Conservation (phyloP, 1,140 invertebrate species). For the Papilio machaon region DNA sequence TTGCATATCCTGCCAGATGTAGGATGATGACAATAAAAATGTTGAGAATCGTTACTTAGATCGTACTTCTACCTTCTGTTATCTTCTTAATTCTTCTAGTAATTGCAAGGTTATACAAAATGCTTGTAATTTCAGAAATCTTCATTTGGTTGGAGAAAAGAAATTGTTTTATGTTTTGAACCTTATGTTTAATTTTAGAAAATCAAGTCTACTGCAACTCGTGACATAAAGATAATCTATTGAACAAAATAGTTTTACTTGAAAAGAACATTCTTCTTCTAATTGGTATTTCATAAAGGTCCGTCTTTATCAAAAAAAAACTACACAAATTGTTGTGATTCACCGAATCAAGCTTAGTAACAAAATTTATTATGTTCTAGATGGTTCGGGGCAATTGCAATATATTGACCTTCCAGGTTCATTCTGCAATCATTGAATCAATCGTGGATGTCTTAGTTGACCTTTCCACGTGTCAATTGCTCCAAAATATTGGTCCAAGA, state of each 20-base stretch:
- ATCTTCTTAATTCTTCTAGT: too few relatives aligned
- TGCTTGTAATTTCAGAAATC: too few relatives aligned
- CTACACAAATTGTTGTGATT: not conserved
- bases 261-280: too few relatives aligned
- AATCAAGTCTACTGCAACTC: too few relatives aligned
- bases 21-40: not conserved
- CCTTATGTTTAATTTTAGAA: too few relatives aligned
- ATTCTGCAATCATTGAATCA: constrained; percentile 45
- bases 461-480: constrained; percentile 50
- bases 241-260: too few relatives aligned
- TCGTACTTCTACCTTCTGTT: too few relatives aligned
- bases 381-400: constrained; percentile 6
- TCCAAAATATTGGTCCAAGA: constrained; percentile 42
- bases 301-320: not conserved
- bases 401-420: constrained; percentile 43
- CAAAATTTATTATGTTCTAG: constrained; percentile 20
- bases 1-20: not conserved
- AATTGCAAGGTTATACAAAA: too few relatives aligned
- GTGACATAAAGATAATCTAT: too few relatives aligned
- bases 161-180: too few relatives aligned
- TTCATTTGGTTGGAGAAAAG: too few relatives aligned
- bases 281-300: not conserved
- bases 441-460: constrained; percentile 48
- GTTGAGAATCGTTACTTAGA: not conserved
- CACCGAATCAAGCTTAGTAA: not conserved